phyloP scores from a whole-genome alignment of 1,140 invertebrate genomes.

The silkworm (Bombyx mori) region DNA sequence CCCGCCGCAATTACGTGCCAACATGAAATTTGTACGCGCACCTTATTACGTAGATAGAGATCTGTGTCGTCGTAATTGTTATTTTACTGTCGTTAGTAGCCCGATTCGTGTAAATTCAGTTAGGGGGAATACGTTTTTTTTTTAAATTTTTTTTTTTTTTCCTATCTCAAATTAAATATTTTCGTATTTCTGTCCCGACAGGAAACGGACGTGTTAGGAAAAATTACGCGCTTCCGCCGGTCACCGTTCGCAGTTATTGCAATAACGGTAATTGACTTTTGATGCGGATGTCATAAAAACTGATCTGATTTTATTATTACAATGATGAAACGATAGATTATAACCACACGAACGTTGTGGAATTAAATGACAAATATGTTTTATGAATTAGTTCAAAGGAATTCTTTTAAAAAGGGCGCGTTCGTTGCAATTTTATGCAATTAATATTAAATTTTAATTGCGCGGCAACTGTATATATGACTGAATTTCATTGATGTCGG shows the following conservation, averaged over 20 bases:
- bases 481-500: too few relatives aligned
- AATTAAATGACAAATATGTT: too few relatives aligned
- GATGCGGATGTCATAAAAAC: conserved; percentile 13
- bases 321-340: background rate
- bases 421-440: too few relatives aligned
- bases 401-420: too few relatives aligned
- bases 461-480: too few relatives aligned
- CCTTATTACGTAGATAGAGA: conserved; percentile 60
- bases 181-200: conserved; percentile 29
- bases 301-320: conserved; percentile 1
- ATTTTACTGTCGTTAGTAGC: conserved; percentile 61
- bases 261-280: conserved; percentile 28
- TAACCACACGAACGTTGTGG: too few relatives aligned
- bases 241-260: conserved; percentile 41
- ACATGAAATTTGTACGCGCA: conserved; percentile 51
- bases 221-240: conserved; percentile 57
- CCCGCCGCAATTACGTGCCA: conserved; percentile 36
- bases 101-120: conserved; percentile 62
- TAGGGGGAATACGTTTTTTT: conserved; percentile 49
- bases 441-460: too few relatives aligned
- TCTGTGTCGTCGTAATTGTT: conserved; percentile 64
- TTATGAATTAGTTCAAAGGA: too few relatives aligned
- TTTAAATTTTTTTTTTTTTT: conserved; percentile 11
- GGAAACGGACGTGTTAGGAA: conserved; percentile 58
- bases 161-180: conserved; percentile 33